Percentiles rank a stretch among this genome's conserved stretches.
Evolutionary conservation across 2,888 invertebrate genomes (phyloP).

Genomic region (Andrena hattorfiana): DNA sequence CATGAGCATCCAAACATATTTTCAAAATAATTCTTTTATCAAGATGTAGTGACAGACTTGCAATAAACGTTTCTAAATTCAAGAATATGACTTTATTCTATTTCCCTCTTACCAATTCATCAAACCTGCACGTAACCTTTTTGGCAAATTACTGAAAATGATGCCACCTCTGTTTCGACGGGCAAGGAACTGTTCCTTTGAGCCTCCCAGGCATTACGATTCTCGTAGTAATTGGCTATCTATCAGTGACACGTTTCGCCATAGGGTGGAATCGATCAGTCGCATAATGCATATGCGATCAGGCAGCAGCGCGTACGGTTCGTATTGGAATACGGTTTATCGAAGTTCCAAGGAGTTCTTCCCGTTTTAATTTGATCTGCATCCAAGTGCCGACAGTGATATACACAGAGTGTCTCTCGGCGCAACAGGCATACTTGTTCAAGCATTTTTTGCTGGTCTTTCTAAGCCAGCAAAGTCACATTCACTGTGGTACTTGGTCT

Average conservation of each 20-base stretch:
- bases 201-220: slow-evolving; percentile 21
- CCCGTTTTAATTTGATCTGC: slow-evolving; percentile 53
- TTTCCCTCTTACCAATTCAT: too few species aligned
- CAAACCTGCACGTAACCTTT: not conserved
- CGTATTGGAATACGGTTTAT: slow-evolving; percentile 39
- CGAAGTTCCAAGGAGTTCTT: slow-evolving; percentile 32
- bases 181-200: slow-evolving; percentile 6
- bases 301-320: not conserved
- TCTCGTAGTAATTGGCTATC: slow-evolving; percentile 55
- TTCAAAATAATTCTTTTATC: too few species aligned
- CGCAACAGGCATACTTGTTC: too few species aligned
- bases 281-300: slow-evolving; percentile 59
- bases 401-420: not conserved
- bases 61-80: too few species aligned
- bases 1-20: too few species aligned
- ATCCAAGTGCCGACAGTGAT: slow-evolving; percentile 5
- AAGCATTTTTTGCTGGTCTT: too few species aligned
- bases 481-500: too few species aligned
- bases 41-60: too few species aligned
- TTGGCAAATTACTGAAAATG: not conserved
- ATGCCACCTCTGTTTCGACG: not conserved
- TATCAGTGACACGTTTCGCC: slow-evolving; percentile 53
- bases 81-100: too few species aligned
- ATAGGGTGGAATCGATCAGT: slow-evolving; percentile 37
- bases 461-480: too few species aligned